phyloP scores from a whole-genome alignment of 2,113 vertebrate genomes.

The Camelus bactrianus region DNA sequence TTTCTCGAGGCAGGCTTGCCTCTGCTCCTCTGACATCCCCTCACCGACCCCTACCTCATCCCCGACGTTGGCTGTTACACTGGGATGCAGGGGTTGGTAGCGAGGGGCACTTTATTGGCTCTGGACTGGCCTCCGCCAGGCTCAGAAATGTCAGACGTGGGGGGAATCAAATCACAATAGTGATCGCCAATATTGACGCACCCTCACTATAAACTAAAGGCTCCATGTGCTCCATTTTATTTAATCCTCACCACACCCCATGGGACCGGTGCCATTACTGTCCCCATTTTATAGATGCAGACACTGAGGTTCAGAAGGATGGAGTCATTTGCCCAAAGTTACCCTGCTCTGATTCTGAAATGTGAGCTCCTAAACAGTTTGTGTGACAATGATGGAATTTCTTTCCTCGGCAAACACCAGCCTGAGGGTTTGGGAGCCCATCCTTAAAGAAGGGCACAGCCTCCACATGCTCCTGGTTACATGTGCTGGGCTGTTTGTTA shows the following conservation, averaged over 20 bases:
- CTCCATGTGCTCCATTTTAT: accelerated
- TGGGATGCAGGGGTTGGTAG: too few relatives aligned
- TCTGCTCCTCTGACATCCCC: background rate
- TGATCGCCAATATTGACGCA: accelerated
- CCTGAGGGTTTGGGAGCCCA: background rate
- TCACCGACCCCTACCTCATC: background rate
- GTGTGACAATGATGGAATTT: background rate
- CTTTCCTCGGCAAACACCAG: background rate
- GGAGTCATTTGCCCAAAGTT: background rate
- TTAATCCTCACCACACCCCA: background rate
- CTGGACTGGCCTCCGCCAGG: background rate
- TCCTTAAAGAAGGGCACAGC: background rate
- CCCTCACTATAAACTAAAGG: background rate
- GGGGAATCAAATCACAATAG: background rate
- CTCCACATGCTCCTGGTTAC: background rate
- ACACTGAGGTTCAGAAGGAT: background rate
- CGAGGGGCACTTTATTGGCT: background rate
- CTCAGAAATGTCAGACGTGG: background rate
- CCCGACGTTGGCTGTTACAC: background rate
- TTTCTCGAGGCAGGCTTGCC: slow-evolving; percentile 65
- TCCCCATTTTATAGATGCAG: background rate
- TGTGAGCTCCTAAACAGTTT: background rate
- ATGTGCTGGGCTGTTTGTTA: background rate
- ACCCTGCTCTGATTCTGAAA: background rate
- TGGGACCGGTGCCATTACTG: accelerated